Percentiles rank a stretch among this genome's conserved stretches.
phyloP scores from a whole-genome alignment of 2,888 invertebrate species.

The Eucera pruinosa region DNA sequence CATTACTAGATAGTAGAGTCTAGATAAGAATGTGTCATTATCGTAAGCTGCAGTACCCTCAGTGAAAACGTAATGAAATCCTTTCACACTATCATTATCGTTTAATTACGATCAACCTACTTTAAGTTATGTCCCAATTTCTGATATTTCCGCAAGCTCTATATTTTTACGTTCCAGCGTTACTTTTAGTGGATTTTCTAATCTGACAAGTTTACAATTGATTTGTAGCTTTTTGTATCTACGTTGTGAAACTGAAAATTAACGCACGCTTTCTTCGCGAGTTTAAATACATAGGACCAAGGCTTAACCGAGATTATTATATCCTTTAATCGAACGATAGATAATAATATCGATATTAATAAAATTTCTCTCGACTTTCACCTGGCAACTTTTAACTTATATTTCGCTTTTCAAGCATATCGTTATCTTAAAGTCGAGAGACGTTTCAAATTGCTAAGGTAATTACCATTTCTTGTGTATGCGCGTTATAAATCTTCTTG shows the following conservation, averaged over 20 bases:
- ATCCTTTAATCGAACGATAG: conserved; percentile 23
- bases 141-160: conserved; percentile 3
- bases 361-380: conserved; percentile 54
- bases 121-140: conserved; percentile 8
- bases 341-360: conserved; percentile 28
- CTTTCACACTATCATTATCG: conserved; percentile 1
- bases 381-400: background rate
- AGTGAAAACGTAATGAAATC: conserved; percentile 1
- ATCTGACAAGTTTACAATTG: background rate
- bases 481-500: background rate
- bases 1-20: too few species aligned
- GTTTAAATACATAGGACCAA: background rate
- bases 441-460: background rate
- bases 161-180: background rate
- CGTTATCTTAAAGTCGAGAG: conserved; percentile 18
- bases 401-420: background rate
- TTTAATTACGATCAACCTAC: background rate
- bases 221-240: conserved; percentile 34
- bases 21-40: background rate
- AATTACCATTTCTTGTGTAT: conserved; percentile 15
- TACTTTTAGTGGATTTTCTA: background rate
- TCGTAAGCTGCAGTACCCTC: background rate
- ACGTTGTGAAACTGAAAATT: conserved; percentile 12
- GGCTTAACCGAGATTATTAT: background rate
- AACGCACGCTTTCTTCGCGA: conserved; percentile 30